Conservation (phyloP, 2,888 invertebrate species). For the Crocallis elinguaria region DNA sequence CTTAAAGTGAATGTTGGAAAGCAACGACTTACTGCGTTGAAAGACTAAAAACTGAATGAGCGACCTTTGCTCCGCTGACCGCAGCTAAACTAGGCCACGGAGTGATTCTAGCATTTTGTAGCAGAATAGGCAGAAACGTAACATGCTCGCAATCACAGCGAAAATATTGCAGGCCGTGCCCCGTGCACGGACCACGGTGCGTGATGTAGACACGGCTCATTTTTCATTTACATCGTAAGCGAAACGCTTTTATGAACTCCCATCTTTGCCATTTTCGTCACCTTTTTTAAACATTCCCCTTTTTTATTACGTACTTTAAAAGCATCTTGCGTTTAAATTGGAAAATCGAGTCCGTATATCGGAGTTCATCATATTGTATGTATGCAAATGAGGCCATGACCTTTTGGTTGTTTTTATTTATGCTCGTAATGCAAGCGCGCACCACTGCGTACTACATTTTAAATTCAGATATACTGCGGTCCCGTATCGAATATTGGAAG, state of each 20-base stretch:
- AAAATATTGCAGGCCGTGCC: constrained; percentile 34
- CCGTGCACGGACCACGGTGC: too few relatives aligned
- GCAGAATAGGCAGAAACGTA: constrained; percentile 33
- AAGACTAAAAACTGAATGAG: constrained; percentile 47
- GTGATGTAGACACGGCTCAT: constrained; percentile 25
- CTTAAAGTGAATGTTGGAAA: constrained; percentile 16
- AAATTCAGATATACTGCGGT: constrained; percentile 35
- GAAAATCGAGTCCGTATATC: constrained; percentile 26
- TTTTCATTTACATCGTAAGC: constrained; percentile 33
- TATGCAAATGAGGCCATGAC: constrained; percentile 39
- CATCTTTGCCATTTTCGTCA: constrained; percentile 23
- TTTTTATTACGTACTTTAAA: constrained; percentile 16
- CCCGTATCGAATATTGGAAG: constrained; percentile 33
- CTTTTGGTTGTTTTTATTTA: constrained; percentile 39
- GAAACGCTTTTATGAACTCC: constrained; percentile 34
- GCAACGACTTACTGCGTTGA: constrained; percentile 28
- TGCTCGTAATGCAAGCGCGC: constrained; percentile 33
- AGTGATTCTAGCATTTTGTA: constrained; percentile 44
- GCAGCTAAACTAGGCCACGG: constrained; percentile 67
- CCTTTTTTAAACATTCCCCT: constrained; percentile 30
- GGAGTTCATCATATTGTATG: constrained; percentile 35
- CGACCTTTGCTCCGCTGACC: constrained; percentile 59
- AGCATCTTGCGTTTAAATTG: constrained; percentile 31
- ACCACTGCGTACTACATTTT: constrained; percentile 41
- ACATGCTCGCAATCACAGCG: constrained; percentile 29